A percentile compares a stretch with the other conserved stretches of the same genome.
Conservation (phyloP, 1,140 invertebrate genomes). For the Formica exsecta region DNA sequence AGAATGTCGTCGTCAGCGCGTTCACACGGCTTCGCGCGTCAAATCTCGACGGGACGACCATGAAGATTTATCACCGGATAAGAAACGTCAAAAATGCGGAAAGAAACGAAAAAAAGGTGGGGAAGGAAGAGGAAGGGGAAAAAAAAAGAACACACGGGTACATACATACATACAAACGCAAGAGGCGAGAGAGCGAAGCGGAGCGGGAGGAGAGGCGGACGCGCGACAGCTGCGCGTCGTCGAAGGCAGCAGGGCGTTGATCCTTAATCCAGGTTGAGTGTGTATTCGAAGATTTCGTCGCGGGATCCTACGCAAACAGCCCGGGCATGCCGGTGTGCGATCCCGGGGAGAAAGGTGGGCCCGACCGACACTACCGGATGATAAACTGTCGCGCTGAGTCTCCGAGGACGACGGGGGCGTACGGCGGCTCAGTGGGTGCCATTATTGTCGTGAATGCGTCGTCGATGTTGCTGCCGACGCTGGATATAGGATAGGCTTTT, state of each 20-base stretch:
- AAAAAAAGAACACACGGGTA: background rate
- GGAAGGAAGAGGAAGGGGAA: background rate
- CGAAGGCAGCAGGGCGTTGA: constrained; percentile 51
- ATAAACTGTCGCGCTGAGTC: constrained; percentile 60
- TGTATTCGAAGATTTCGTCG: constrained; percentile 33
- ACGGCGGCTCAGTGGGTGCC: background rate
- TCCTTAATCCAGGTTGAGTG: constrained; percentile 59
- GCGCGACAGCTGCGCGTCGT: constrained; percentile 44
- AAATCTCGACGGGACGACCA: constrained; percentile 35
- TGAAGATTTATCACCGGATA: constrained; percentile 65
- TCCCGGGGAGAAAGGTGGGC: constrained; percentile 59
- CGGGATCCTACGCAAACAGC: constrained; percentile 62
- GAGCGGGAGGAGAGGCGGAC: background rate
- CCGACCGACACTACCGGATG: constrained; percentile 47
- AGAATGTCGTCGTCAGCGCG: constrained; percentile 20
- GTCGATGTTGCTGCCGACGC: background rate
- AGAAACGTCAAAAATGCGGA: constrained; percentile 40
- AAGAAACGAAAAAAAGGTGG: background rate
- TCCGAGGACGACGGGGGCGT: background rate
- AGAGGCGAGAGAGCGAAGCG: background rate
- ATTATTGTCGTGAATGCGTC: constrained; percentile 52
- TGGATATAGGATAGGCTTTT: constrained; percentile 15
- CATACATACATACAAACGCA: too few relatives aligned
- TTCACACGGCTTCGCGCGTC: background rate
- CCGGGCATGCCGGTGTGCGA: constrained; percentile 55